phyloP scores from a whole-genome alignment of 2,113 vertebrate species.

The Ellobius talpinus region DNA sequence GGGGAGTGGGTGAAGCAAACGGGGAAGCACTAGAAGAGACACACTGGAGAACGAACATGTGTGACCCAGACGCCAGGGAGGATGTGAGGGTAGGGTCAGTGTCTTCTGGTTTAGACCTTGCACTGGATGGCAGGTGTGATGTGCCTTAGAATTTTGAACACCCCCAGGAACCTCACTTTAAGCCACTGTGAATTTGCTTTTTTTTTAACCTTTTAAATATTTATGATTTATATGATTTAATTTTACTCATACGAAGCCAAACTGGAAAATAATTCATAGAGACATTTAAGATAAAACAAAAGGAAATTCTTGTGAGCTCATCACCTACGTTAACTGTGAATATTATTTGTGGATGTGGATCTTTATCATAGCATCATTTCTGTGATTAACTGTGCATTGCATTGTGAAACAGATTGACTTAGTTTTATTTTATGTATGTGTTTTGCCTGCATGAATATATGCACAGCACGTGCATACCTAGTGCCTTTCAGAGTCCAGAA shows the following conservation, averaged over 20 bases:
- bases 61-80: background rate
- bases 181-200: background rate
- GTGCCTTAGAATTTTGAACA: background rate
- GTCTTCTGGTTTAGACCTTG: background rate
- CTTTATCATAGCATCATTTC: background rate
- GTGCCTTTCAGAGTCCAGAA: background rate
- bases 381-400: background rate
- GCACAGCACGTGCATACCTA: background rate
- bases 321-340: background rate
- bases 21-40: background rate
- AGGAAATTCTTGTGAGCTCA: slow-evolving; percentile 24
- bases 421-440: background rate
- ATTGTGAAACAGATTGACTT: background rate
- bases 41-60: background rate
- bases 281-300: slow-evolving; percentile 34
- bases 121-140: background rate
- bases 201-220: background rate
- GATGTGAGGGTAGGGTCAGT: too few relatives aligned
- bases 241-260: slow-evolving; percentile 28
- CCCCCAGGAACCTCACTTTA: background rate
- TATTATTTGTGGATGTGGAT: background rate
- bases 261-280: slow-evolving; percentile 47
- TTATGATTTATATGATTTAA: slow-evolving; percentile 30
- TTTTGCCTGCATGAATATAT: background rate
- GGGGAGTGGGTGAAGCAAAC: background rate